Conservation (phyloP, 2,113 vertebrate genomes). For the Pseudopipra pipra region DNA sequence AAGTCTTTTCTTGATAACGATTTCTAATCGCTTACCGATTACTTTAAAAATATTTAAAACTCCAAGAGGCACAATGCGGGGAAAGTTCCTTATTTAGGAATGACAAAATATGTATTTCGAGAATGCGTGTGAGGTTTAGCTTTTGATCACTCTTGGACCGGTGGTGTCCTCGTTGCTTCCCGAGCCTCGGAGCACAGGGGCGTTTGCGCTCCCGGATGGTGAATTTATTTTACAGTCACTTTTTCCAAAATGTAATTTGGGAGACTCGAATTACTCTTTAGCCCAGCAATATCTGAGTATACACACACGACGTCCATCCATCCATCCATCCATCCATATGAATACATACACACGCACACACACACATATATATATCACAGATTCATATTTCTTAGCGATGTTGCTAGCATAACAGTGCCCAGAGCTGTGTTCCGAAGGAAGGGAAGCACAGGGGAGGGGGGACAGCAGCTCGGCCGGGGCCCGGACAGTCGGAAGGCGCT, state of each 20-base stretch:
- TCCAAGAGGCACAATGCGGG: background rate
- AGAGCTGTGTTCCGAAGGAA: background rate
- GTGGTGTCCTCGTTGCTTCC: background rate
- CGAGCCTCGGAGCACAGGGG: background rate
- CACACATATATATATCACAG: background rate
- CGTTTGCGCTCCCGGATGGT: rapidly evolving
- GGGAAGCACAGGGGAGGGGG: background rate
- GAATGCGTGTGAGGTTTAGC: background rate
- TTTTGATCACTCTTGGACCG: background rate
- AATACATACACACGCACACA: background rate
- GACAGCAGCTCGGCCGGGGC: background rate
- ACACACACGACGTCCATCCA: background rate
- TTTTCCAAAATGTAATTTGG: background rate
- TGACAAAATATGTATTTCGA: background rate
- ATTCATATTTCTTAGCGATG: background rate
- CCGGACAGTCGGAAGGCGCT: background rate
- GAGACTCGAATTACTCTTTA: background rate
- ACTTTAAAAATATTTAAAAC: background rate
- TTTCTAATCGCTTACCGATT: background rate
- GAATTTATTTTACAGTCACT: background rate
- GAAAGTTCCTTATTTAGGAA: background rate
- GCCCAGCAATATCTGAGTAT: background rate
- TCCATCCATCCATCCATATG: background rate
- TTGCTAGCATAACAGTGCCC: background rate
- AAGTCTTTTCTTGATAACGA: background rate